Evolutionary conservation across 2,888 invertebrate genomes (phyloP).

Genomic region (Pyrgus malvae): DNA sequence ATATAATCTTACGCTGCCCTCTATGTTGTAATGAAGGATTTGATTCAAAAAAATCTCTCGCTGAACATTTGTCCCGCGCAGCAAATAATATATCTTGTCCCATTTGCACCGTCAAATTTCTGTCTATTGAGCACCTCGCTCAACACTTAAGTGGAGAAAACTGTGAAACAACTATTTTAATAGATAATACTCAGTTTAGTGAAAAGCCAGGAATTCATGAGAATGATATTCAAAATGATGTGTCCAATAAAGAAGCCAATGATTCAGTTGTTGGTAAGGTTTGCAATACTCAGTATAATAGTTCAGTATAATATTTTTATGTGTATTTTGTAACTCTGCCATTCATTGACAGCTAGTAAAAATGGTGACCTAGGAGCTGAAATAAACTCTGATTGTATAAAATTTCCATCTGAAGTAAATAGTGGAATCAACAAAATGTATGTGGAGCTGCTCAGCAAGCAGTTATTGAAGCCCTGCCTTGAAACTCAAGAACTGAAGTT

Average conservation of each 20-base stretch:
- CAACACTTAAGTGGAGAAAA: constrained; percentile 78
- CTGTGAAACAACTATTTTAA: constrained; percentile 41
- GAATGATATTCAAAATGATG: constrained; percentile 24
- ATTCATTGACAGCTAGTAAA: constrained; percentile 6
- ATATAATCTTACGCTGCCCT: constrained; percentile 78
- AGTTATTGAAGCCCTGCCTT: constrained; percentile 48
- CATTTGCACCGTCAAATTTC: constrained; percentile 78
- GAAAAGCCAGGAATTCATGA: constrained; percentile 4
- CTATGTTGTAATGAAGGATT: constrained; percentile 85
- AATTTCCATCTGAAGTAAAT: constrained; percentile 28
- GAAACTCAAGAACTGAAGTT: constrained; percentile 58
- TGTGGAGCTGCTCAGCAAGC: constrained; percentile 53
- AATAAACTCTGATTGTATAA: not conserved
- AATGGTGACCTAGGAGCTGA: not conserved
- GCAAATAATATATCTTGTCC: constrained; percentile 81
- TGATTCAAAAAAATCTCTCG: constrained; percentile 76
- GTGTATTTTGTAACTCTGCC: not conserved
- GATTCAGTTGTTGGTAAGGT: not conserved
- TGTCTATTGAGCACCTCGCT: constrained; percentile 77
- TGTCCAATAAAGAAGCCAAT: not conserved
- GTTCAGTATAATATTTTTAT: not conserved
- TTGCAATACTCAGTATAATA: not conserved
- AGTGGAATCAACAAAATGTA: constrained; percentile 55
- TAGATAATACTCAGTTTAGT: constrained; percentile 18
- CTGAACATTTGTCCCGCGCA: constrained; percentile 75